Evolutionary conservation across 2,113 vertebrate genomes (phyloP).

Genomic region (Malurus alboscapulatus): DNA sequence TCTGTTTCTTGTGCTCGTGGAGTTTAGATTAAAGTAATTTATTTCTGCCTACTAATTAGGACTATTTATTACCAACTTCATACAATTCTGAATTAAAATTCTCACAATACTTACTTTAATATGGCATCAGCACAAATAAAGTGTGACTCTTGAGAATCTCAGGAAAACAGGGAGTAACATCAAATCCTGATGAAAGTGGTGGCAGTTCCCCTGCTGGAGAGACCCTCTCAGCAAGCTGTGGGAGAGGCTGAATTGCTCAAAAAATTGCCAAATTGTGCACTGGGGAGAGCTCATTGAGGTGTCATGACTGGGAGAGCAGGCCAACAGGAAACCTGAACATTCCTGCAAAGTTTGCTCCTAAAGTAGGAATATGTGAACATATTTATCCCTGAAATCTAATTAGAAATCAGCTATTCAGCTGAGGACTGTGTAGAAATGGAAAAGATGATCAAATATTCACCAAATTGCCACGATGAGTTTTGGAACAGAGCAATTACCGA

Average conservation of each 20-base stretch:
- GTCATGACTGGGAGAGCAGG: not conserved
- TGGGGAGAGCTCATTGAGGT: not conserved
- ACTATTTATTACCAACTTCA: constrained; percentile 42
- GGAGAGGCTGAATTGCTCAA: not conserved
- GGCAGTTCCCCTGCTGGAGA: not conserved
- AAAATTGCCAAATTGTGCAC: not conserved
- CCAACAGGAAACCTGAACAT: not conserved
- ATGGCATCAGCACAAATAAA: not conserved
- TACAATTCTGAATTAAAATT: not conserved
- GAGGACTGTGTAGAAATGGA: not conserved
- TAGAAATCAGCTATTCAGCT: not conserved
- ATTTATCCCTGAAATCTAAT: not conserved
- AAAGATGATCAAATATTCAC: not conserved
- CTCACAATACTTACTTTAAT: constrained; percentile 7
- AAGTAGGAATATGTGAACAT: not conserved
- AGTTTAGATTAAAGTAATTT: constrained; percentile 42
- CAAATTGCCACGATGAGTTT: not conserved
- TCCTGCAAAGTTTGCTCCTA: not conserved
- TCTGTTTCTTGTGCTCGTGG: constrained; percentile 22
- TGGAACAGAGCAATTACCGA: not conserved
- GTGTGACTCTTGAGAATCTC: not conserved
- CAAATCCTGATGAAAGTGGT: not conserved
- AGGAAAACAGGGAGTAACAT: not conserved
- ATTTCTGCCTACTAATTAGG: constrained; percentile 43
- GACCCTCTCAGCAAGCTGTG: not conserved